These are phyloP conservation scores for Tetraneura akinire DNA, from an alignment of 1,140 invertebrate species.

Conservation along the genomic window DNA sequence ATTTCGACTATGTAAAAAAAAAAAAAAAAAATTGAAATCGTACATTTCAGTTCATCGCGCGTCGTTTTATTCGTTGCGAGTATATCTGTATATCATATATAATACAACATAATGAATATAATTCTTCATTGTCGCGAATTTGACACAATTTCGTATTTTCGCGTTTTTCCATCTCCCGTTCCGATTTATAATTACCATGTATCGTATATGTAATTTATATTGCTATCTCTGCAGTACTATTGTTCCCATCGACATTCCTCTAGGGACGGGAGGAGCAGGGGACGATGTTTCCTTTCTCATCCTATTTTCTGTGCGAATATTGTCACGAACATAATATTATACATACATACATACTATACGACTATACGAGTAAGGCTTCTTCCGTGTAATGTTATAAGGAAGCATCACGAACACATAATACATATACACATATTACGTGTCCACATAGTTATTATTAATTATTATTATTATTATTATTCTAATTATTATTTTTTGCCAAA, in stretches of 20 bases:
- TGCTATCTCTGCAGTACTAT: background rate
- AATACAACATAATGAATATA: too few species aligned
- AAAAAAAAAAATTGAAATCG: too few species aligned
- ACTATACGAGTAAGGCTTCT: background rate
- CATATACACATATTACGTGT: too few species aligned
- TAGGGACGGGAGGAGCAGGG: too few species aligned
- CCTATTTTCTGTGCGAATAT: background rate
- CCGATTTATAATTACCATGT: slow-evolving; percentile 11
- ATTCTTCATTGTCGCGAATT: background rate
- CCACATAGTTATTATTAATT: too few species aligned
- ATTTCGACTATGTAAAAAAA: too few species aligned
- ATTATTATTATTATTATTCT: too few species aligned
- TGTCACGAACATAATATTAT: slow-evolving; percentile 18
- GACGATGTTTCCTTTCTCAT: slow-evolving; percentile 33
- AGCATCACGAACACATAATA: too few species aligned
- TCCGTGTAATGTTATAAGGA: too few species aligned
- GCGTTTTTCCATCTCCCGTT: background rate
- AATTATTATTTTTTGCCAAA: too few species aligned
- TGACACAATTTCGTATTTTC: slow-evolving; percentile 18
- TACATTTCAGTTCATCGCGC: background rate
- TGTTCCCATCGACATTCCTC: slow-evolving; percentile 29
- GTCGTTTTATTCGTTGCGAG: background rate
- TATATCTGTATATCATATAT: too few species aligned
- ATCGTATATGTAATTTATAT: slow-evolving; percentile 29
- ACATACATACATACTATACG: background rate